These are phyloP conservation scores for Oegoconia quadripuncta DNA, from an alignment of 2,888 invertebrate species.

Conservation along the genomic window DNA sequence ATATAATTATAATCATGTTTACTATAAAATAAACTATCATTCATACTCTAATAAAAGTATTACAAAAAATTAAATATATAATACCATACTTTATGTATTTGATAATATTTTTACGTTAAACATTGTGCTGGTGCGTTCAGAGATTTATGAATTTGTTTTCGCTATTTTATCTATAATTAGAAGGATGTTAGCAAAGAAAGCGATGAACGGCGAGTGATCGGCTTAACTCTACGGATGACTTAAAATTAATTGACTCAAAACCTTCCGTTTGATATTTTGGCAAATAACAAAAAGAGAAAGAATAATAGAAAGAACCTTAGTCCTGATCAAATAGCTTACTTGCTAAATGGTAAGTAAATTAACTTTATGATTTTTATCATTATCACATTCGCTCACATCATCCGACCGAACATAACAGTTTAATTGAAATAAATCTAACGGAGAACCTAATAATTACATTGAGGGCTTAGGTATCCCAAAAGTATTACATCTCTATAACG, in stretches of 20 bases:
- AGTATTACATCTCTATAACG: slow-evolving; percentile 39
- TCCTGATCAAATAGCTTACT: slow-evolving; percentile 42
- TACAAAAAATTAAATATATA: slow-evolving; percentile 47
- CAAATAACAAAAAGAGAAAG: slow-evolving; percentile 39
- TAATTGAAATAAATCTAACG: slow-evolving; percentile 47
- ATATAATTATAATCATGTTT: slow-evolving; percentile 48
- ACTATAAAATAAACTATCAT: slow-evolving; percentile 52
- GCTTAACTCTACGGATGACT: slow-evolving; percentile 72
- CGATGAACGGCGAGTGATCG: slow-evolving; percentile 50
- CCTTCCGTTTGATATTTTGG: slow-evolving; percentile 52
- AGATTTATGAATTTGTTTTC: slow-evolving; percentile 38
- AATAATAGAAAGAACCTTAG: slow-evolving; percentile 22
- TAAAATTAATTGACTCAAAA: slow-evolving; percentile 76
- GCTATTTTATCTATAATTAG: slow-evolving; percentile 48
- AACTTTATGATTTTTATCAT: slow-evolving; percentile 43
- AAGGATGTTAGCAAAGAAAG: slow-evolving; percentile 64
- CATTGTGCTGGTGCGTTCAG: slow-evolving; percentile 69
- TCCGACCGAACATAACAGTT: slow-evolving; percentile 48
- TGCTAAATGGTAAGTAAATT: slow-evolving; percentile 51
- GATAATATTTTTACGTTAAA: slow-evolving; percentile 39
- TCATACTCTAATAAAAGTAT: slow-evolving; percentile 48
- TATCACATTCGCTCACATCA: slow-evolving; percentile 65
- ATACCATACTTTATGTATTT: slow-evolving; percentile 37
- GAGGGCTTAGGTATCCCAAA: slow-evolving; percentile 41
- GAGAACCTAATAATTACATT: slow-evolving; percentile 50